Conservation (phyloP, 2,113 vertebrate genomes). For the Larimichthys polyactis region DNA sequence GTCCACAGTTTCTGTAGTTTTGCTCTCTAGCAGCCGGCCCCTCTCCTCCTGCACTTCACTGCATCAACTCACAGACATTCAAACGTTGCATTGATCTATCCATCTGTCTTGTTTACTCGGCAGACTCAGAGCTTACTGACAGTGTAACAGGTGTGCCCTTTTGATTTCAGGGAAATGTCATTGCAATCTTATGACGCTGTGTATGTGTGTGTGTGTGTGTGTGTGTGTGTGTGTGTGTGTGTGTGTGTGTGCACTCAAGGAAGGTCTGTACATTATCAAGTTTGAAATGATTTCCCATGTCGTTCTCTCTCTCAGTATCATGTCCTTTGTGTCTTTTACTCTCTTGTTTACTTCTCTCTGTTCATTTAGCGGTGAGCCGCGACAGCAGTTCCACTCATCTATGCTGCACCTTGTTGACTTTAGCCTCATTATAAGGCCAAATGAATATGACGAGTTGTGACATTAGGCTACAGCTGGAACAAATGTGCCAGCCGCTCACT, state of each 20-base stretch:
- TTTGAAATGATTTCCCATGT: conserved; percentile 57
- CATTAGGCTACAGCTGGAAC: conserved; percentile 86
- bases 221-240: conserved; percentile 42
- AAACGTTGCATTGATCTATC: conserved; percentile 45
- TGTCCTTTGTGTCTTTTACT: conserved; percentile 21
- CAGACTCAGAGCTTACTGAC: conserved; percentile 34
- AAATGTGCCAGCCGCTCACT: conserved; percentile 81
- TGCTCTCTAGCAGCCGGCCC: neutral
- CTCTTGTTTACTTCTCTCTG: conserved; percentile 14
- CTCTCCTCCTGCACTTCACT: conserved; percentile 28
- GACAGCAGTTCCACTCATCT: conserved; percentile 63
- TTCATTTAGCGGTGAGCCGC: conserved; percentile 40
- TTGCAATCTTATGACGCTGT: neutral
- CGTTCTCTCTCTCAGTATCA: conserved; percentile 10
- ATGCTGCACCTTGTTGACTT: conserved; percentile 81
- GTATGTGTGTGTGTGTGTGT: conserved; percentile 31
- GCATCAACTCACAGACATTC: conserved; percentile 40
- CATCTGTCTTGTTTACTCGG: conserved; percentile 49
- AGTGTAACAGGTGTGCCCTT: conserved; percentile 66
- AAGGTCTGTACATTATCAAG: conserved; percentile 38
- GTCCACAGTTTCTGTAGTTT: neutral
- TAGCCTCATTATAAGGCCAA: conserved; percentile 84
- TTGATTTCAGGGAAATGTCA: conserved; percentile 62
- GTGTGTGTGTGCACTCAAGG: conserved; percentile 25
- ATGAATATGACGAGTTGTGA: conserved; percentile 86